A percentile compares a stretch with the other conserved stretches of the same genome.
These are phyloP conservation scores for Meloe dianella DNA, from an alignment of 2,888 invertebrate species.

Conservation along the genomic window DNA sequence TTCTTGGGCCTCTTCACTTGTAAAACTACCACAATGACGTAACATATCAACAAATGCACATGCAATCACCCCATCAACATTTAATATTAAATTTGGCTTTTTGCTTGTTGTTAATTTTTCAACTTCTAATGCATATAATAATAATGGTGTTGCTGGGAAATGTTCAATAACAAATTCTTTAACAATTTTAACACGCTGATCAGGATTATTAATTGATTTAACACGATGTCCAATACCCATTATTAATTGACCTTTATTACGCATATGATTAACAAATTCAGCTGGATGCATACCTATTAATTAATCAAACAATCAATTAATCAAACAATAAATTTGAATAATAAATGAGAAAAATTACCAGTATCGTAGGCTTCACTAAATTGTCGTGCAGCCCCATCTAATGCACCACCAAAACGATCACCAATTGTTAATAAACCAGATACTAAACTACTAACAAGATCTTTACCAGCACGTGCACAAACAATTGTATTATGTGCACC, in stretches of 20 bases:
- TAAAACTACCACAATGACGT: constrained; percentile 91
- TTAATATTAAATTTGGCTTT: constrained; percentile 99
- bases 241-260: constrained; percentile 95
- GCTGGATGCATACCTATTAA: constrained; percentile 96
- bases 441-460: constrained; percentile 94
- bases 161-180: constrained; percentile 94
- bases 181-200: constrained; percentile 95
- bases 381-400: constrained; percentile 97
- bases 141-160: constrained; percentile 93
- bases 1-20: constrained; percentile 96
- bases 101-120: constrained; percentile 99
- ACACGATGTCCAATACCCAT: constrained; percentile 98
- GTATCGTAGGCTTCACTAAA: constrained; percentile 97
- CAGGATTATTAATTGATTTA: constrained; percentile 96
- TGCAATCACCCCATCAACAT: constrained; percentile 98
- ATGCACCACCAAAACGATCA: constrained; percentile 97
- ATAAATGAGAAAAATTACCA: too few relatives aligned
- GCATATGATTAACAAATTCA: constrained; percentile 98
- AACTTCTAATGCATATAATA: constrained; percentile 95
- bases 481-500: constrained; percentile 99
- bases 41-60: constrained; percentile 97
- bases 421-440: constrained; percentile 98
- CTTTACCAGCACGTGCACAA: constrained; percentile 97
- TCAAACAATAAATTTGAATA: too few relatives aligned
- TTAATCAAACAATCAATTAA: too few relatives aligned